These are phyloP conservation scores for Pseudopodoces humilis DNA, from an alignment of 2,113 vertebrate species.

Conservation along the genomic window DNA sequence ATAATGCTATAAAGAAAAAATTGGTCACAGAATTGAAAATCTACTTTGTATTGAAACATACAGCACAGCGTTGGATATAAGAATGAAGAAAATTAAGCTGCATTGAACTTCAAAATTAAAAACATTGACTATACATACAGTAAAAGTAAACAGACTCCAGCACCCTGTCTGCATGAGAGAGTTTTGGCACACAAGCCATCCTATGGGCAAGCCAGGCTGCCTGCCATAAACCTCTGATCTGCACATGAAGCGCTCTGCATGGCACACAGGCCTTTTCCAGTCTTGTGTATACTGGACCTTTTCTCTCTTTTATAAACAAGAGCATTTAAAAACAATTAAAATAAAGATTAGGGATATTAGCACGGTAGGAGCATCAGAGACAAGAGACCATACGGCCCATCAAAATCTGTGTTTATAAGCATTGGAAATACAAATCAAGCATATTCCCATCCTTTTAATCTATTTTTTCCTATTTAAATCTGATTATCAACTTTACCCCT, in stretches of 20 bases:
- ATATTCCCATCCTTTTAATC: conserved; percentile 19
- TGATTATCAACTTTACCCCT: neutral
- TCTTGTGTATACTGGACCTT: neutral
- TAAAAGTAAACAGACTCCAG: neutral
- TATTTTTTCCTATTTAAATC: conserved; percentile 10
- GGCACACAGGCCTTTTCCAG: neutral
- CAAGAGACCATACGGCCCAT: conserved; percentile 31
- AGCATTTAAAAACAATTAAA: conserved; percentile 62
- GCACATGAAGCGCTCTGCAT: neutral
- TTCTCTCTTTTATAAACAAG: conserved; percentile 42
- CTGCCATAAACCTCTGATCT: conserved; percentile 15
- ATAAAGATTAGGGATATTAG: conserved; percentile 39
- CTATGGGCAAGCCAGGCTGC: neutral
- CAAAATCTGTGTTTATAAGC: conserved; percentile 14
- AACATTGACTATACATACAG: neutral
- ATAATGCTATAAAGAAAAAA: conserved; percentile 36
- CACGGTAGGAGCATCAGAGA: neutral
- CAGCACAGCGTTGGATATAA: neutral
- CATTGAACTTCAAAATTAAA: conserved; percentile 27
- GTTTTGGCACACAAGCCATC: neutral
- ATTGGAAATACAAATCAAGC: conserved; percentile 50
- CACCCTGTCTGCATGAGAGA: neutral
- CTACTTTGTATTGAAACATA: conserved; percentile 38
- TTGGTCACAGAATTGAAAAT: conserved; percentile 12
- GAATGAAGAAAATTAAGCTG: conserved; percentile 43